Evolutionary conservation across 2,888 invertebrate species (phyloP), one percentile per base, ranked within the genome.

Genomic region (Lacanobia oleracea): DNA sequence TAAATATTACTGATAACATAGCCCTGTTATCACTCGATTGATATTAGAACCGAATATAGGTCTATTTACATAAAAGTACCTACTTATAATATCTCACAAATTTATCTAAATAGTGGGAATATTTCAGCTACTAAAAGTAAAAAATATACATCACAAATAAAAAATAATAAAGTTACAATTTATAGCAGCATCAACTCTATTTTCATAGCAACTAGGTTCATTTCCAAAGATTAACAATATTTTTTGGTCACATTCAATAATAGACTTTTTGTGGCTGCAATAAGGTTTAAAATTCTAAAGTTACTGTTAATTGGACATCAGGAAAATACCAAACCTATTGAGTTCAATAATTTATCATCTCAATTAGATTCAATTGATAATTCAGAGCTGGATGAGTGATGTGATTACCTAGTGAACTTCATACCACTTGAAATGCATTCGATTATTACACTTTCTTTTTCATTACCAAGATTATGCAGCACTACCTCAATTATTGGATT

Each of bases 1-100:
- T 40, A 56, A 50, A 64, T 48, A 54, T 57, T 10, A 56, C 40
- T 57, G 43, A 45, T 59, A 77, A 51, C n/a, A 43, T 3, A n/a
- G 12, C 27, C 0, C 18, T 37, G n/a, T 45, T 70, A 59, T 59
- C 57, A 51, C 8, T 37, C 16, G 37, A 12, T n/a, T 57, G 5
- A 27, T 54, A 45, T 21, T 69, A 18, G 5, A 48, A 50, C 48
- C 14, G 1, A 53, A 64, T 37, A 16, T 33, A 53, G 0, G 9
- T 18, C 43, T n/a, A 12, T n/a, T 60, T 21, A n/a, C 37, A 27
- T 27, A 23, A n/a, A 3, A 65, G 12, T 6, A 37, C 3, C 9
- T 27, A n/a, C 0, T 4, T 23, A 23, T 14, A 16, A 1, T 16
- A 40, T 23, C 14, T 14, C 4, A 3, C n/a, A 14, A 18, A 37